Conservation (phyloP, 2,888 invertebrate genomes). For the Cacoxenus indagator region DNA sequence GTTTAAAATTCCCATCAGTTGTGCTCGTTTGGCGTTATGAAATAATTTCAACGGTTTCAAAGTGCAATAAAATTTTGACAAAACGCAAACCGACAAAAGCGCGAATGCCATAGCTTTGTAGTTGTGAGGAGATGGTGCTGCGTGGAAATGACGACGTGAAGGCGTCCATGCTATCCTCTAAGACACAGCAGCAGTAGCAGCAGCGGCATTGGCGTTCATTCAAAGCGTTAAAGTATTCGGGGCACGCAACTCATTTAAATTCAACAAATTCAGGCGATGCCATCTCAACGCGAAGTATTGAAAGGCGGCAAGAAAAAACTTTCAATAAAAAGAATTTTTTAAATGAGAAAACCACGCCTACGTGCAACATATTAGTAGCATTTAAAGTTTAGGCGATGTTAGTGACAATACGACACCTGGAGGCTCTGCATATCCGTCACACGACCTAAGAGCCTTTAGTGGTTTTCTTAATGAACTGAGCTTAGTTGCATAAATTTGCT, state of each 20-base stretch:
- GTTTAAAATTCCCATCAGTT: background rate
- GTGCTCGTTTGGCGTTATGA: background rate
- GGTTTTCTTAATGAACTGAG: background rate
- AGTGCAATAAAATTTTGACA: constrained; percentile 47
- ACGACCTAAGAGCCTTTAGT: no score
- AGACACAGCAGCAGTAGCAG: background rate
- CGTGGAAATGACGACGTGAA: background rate
- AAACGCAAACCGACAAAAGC: constrained; percentile 37
- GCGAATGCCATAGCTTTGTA: background rate
- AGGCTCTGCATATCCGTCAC: no score
- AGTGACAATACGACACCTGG: no score
- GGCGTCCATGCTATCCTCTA: background rate
- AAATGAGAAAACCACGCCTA: no score
- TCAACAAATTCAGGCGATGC: background rate
- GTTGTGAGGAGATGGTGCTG: background rate
- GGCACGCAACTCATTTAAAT: constrained; percentile 7
- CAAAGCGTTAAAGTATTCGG: background rate
- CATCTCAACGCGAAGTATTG: background rate
- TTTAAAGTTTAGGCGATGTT: no score
- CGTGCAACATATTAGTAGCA: no score
- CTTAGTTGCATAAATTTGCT: background rate
- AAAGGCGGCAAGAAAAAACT: no score
- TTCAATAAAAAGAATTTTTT: no score
- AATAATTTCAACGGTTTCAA: constrained; percentile 9
- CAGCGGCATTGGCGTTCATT: background rate